Base-by-base conservation (phyloP, 2,113 vertebrate species). In the Myiagra hebetior region DNA sequence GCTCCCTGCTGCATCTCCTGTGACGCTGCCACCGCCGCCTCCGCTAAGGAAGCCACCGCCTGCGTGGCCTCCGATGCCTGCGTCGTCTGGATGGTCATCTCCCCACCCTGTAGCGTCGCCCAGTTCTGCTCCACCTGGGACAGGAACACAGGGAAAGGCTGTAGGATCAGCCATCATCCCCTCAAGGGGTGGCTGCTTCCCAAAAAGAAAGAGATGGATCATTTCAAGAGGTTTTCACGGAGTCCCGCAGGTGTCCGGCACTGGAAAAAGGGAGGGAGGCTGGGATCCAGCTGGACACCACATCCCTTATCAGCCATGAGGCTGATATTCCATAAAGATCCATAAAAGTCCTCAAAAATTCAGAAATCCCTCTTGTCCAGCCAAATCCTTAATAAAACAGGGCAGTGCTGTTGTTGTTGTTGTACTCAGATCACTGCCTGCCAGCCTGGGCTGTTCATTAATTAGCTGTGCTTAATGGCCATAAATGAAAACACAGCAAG, bases 11-110 rank as follows among this genome's bases (percentile, higher is more conserved):
- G 99, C 86, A 99, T 99, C 98, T 99, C 99, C 82, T 99, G 99
- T 59, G 99, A 99, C 41, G 99, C 99, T 7, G 99, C 99, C 24
- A 99, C 99, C 0, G 99, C 99, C 3, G 99, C 99, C 97, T 99
- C 99, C 19, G 99, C 99, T 90, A 99, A 86, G 0, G 99, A 99
- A 0, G 99, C 99, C 62, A 99, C 99, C 0, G 99, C 99, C 97
- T 99, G 99, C 49, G 99, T 99, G 95, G 99, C 99, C 97, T 99
- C 99, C 0, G 99, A 99, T 2, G 99, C 98, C 97, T 99, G 99
- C 11, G 99, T 99, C 6, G 99, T 99, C 96, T 99, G 99, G 97
- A 99, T 99, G n/a, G 99, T 99, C 99, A 99, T 99, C 97, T 99
- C 99, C 2, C 99, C 99, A 4, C 99, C 98, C 81, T 99, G 99